Evolutionary conservation across 2,113 vertebrate genomes (phyloP).

Genomic region (Ochotona curzoniae): DNA sequence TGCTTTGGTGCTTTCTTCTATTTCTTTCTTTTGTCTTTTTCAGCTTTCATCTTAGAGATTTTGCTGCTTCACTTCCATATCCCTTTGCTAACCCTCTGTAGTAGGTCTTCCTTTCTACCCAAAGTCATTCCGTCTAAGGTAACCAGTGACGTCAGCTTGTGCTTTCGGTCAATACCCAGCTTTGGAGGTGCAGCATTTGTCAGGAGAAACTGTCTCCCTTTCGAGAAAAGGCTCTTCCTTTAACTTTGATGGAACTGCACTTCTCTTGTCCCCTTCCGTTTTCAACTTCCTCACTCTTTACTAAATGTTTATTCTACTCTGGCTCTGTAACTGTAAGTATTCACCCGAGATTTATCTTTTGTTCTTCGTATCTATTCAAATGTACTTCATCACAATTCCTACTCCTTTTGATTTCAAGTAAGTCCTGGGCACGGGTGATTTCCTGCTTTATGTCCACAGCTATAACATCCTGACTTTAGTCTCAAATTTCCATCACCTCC

Average conservation of each 20-base stretch:
- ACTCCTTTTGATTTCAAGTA: neutral
- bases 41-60: too few relatives aligned
- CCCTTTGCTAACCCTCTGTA: neutral
- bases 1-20: too few relatives aligned
- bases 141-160: neutral
- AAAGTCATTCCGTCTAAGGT: neutral
- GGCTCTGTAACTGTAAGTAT: neutral
- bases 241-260: neutral
- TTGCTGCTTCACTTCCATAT: neutral
- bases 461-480: too few relatives aligned
- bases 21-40: too few relatives aligned
- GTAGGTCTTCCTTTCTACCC: neutral
- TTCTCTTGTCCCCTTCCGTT: neutral
- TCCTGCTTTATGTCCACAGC: neutral
- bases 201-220: neutral
- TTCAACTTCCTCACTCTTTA: neutral
- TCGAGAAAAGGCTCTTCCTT: neutral
- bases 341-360: neutral
- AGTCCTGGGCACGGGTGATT: neutral
- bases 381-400: neutral
- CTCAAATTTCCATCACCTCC: neutral
- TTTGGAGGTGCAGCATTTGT: neutral
- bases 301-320: neutral
- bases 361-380: neutral
- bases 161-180: neutral